Conservation (phyloP, 2,113 vertebrate species). For the Epinephelus moara region DNA sequence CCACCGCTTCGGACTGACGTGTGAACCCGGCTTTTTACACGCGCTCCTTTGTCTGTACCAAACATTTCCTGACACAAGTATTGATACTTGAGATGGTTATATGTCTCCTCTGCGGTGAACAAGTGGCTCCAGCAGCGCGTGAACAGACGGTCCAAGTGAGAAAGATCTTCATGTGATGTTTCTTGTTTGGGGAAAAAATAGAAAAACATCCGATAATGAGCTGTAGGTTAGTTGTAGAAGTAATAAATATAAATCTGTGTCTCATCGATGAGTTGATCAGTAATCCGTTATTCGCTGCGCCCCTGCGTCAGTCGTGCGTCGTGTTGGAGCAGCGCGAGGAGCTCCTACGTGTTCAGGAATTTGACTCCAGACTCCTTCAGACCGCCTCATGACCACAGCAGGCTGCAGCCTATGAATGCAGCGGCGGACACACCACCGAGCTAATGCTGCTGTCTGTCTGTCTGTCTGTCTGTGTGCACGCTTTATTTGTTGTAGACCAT, state of each 20-base stretch:
- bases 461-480: not conserved
- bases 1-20: not conserved
- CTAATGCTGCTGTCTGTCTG: not conserved
- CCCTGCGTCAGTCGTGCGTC: constrained; percentile 50
- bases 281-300: constrained; percentile 64
- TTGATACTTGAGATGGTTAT: not conserved
- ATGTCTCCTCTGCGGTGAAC: constrained; percentile 23
- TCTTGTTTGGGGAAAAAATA: not conserved
- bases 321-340: constrained; percentile 49
- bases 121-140: constrained; percentile 23
- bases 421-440: constrained; percentile 1
- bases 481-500: not conserved
- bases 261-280: constrained; percentile 27
- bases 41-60: not conserved
- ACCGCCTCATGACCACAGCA: constrained; percentile 51
- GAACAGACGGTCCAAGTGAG: not conserved
- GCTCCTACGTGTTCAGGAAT: constrained; percentile 83
- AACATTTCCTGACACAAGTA: constrained; percentile 13
- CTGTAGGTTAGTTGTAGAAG: no score
- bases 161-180: constrained; percentile 11
- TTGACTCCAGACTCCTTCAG: constrained; percentile 77
- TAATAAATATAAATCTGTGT: not conserved
- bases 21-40: constrained; percentile 41
- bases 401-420: constrained; percentile 23
- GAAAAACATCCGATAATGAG: not conserved